phyloP scores from a whole-genome alignment of 2,113 vertebrate species.

The Propithecus coquereli region DNA sequence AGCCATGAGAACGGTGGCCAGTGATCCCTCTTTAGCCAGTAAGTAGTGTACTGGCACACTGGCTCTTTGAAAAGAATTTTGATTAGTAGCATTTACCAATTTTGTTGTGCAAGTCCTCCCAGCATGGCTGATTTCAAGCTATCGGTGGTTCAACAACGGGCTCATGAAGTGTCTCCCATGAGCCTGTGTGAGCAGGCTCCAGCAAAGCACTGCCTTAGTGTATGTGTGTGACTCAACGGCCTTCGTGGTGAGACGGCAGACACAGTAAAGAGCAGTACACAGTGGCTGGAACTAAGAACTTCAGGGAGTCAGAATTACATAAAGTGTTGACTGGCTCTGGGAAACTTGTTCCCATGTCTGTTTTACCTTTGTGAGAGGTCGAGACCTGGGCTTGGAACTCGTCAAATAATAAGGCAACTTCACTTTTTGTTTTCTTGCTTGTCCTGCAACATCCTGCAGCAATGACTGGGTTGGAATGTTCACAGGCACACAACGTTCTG shows the following conservation, averaged over 20 bases:
- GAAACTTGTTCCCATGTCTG: neutral
- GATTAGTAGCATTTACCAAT: neutral
- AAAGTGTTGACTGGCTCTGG: neutral
- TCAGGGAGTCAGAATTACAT: neutral
- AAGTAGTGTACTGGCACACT: neutral
- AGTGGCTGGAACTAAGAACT: neutral
- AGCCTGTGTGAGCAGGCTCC: neutral
- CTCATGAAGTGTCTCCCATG: neutral
- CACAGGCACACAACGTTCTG: neutral
- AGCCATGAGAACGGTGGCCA: neutral
- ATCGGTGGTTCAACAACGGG: neutral
- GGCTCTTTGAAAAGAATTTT: neutral
- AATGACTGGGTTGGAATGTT: slow-evolving; percentile 70
- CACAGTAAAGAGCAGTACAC: fast-evolving
- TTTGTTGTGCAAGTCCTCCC: neutral
- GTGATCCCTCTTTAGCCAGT: neutral
- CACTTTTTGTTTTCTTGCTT: slow-evolving; percentile 83
- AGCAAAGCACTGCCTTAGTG: neutral
- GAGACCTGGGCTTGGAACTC: slow-evolving; percentile 78
- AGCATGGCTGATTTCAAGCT: neutral
- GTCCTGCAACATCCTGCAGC: slow-evolving; percentile 82
- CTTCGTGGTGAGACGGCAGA: neutral
- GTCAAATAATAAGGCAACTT: slow-evolving; percentile 82
- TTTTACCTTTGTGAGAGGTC: slow-evolving; percentile 85
- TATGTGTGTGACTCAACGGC: neutral